Conservation (phyloP, 2,797 vertebrate species). For the Rhinogobio ventralis region DNA sequence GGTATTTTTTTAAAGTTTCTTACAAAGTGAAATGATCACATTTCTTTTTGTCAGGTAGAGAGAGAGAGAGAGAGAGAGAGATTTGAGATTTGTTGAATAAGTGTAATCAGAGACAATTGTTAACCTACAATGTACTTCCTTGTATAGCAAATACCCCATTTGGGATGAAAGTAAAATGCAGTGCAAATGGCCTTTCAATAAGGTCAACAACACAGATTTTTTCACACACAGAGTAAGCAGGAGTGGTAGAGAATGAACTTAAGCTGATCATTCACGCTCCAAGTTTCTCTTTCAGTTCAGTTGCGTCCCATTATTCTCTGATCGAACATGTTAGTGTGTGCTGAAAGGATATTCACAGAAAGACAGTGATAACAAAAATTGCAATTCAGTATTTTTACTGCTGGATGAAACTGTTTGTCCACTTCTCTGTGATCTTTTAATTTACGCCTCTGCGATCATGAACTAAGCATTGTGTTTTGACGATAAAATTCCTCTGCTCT, state of each 20-base stretch:
- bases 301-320: conserved; percentile 29
- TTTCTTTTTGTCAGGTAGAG: background rate
- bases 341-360: background rate
- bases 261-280: conserved; percentile 65
- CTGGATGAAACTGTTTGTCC: background rate
- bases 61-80: background rate
- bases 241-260: conserved; percentile 39
- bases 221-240: background rate
- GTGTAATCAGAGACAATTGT: background rate
- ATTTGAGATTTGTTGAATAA: background rate
- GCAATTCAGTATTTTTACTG: background rate
- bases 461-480: conserved; percentile 13
- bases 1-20: no score
- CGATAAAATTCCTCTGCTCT: conserved; percentile 9
- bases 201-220: background rate
- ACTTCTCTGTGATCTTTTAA: background rate
- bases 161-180: background rate
- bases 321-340: background rate
- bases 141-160: background rate
- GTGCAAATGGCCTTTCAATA: background rate
- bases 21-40: background rate
- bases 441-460: background rate
- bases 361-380: background rate
- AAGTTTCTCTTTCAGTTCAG: conserved; percentile 60
- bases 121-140: background rate